These are phyloP conservation scores for Pluvianellus socialis DNA, from an alignment of 2,113 vertebrate genomes.

Conservation along the genomic window DNA sequence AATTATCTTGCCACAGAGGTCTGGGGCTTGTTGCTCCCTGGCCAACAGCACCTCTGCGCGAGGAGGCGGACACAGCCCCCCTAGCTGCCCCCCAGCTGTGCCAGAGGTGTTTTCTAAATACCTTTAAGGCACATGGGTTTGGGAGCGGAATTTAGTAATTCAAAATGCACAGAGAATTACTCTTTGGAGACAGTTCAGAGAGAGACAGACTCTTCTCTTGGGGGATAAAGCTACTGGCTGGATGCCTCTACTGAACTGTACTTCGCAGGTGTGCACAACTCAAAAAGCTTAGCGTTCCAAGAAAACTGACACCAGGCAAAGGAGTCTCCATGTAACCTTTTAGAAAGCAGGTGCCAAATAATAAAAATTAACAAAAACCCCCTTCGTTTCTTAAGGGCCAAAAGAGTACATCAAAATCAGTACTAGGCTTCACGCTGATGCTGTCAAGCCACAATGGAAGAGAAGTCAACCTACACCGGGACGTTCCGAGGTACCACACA, in stretches of 20 bases:
- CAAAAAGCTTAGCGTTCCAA: background rate
- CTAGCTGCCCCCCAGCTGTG: no score
- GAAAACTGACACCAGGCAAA: background rate
- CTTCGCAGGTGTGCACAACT: rapidly evolving
- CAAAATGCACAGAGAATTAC: background rate
- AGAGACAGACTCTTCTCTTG: background rate
- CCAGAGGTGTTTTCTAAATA: background rate
- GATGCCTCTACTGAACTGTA: background rate
- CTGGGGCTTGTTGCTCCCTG: background rate
- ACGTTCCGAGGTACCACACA: background rate
- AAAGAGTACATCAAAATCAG: background rate
- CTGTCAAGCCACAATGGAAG: background rate
- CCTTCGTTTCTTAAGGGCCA: background rate
- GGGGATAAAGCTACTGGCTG: background rate
- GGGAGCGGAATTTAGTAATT: background rate
- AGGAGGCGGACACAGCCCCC: background rate
- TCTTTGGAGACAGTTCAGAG: background rate
- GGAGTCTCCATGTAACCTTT: background rate
- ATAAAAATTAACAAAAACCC: background rate
- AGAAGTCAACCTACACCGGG: background rate
- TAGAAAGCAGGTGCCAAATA: background rate
- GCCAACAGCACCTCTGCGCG: no score
- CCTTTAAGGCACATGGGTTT: background rate
- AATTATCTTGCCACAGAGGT: rapidly evolving
- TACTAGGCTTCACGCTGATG: background rate